Percentiles rank a stretch among this genome's conserved stretches.
Conservation (phyloP, 2,888 invertebrate species). For the Acleris cristana region DNA sequence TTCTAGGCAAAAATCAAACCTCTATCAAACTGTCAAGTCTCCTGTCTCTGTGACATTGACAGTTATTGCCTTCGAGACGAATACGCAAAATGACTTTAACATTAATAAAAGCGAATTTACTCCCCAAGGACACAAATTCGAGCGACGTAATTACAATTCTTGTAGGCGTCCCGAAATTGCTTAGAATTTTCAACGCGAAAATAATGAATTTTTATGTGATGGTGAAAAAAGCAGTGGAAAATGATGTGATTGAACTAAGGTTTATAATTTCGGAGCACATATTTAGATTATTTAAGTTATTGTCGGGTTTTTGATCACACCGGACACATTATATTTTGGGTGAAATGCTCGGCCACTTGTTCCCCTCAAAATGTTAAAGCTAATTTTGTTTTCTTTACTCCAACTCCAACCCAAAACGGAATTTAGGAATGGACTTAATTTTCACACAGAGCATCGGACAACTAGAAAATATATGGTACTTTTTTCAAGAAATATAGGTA, state of each 20-base stretch:
- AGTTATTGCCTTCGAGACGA: conserved; percentile 25
- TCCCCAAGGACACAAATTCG: conserved; percentile 5
- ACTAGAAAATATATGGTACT: no score
- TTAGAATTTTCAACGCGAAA: background rate
- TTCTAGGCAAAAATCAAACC: background rate
- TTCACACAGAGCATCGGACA: no score
- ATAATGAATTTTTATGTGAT: background rate
- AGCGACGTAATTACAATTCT: conserved; percentile 12
- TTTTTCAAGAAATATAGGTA: no score
- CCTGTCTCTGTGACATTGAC: conserved; percentile 16
- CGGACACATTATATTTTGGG: no score
- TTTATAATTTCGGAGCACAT: background rate
- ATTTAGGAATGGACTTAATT: no score
- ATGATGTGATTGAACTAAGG: background rate
- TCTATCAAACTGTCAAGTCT: conserved; percentile 1
- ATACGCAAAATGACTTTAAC: conserved; percentile 11
- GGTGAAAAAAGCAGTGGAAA: background rate
- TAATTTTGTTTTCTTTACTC: no score
- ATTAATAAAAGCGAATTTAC: conserved; percentile 1
- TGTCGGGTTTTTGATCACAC: background rate
- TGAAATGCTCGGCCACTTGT: no score
- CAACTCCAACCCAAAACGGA: no score
- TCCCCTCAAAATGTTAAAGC: no score
- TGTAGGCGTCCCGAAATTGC: conserved; percentile 4
- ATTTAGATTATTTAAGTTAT: background rate